phyloP scores from a whole-genome alignment of 2,888 invertebrate genomes.

The Hedya salicella region DNA sequence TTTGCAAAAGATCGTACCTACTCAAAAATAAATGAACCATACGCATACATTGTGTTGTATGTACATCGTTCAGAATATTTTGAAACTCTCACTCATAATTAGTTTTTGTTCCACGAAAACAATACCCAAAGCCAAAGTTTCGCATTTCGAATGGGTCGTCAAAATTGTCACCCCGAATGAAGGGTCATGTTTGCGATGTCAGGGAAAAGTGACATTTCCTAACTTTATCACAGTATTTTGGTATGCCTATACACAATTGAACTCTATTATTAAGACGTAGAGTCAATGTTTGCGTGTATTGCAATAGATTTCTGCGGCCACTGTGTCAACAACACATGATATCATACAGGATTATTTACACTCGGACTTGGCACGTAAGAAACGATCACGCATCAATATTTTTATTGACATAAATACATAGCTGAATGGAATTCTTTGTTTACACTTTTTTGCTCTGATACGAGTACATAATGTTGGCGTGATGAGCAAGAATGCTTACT shows the following conservation, averaged over 20 bases:
- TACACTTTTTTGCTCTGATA: slow-evolving; percentile 27
- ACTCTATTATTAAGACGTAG: not conserved
- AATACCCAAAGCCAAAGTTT: slow-evolving; percentile 14
- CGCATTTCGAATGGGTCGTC: slow-evolving; percentile 23
- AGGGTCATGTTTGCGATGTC: slow-evolving; percentile 32
- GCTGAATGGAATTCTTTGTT: slow-evolving; percentile 34
- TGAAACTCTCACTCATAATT: slow-evolving; percentile 7
- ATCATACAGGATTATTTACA: slow-evolving; percentile 30
- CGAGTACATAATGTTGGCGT: not conserved
- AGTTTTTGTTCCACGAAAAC: slow-evolving; percentile 21
- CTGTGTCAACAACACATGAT: slow-evolving; percentile 32
- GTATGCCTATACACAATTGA: not conserved
- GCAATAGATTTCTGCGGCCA: slow-evolving; percentile 9
- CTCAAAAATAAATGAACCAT: too few relatives aligned
- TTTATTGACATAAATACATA: slow-evolving; percentile 27
- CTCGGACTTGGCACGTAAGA: slow-evolving; percentile 24
- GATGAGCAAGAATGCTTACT: too few relatives aligned
- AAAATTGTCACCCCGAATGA: slow-evolving; percentile 38
- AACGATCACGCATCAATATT: slow-evolving; percentile 35
- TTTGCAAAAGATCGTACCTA: too few relatives aligned
- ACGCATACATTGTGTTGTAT: too few relatives aligned
- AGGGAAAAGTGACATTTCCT: slow-evolving; percentile 18
- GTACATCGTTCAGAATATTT: too few relatives aligned
- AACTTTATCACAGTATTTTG: slow-evolving; percentile 12
- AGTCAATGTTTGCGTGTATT: slow-evolving; percentile 4